Percentiles rank a stretch among this genome's conserved stretches.
Conservation (phyloP, 2,888 invertebrate species). For the Cheilosia grossa region DNA sequence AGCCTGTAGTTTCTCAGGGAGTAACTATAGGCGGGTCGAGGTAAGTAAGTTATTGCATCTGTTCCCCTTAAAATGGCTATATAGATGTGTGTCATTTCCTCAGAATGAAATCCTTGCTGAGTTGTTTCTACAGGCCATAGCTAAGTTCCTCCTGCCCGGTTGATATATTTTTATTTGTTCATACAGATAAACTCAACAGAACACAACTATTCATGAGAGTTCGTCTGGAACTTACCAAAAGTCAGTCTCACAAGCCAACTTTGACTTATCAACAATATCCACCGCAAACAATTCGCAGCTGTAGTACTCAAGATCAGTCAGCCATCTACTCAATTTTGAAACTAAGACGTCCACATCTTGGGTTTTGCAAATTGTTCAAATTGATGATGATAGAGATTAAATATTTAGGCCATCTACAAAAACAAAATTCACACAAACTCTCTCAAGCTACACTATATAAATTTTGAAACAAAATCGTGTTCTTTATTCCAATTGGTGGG, state of each 20-base stretch:
- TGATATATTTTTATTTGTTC: neutral
- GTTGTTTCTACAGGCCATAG: too few relatives aligned
- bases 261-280: neutral
- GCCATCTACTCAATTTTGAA: too few relatives aligned
- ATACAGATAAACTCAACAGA: neutral
- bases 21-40: too few relatives aligned
- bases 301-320: too few relatives aligned
- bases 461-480: slow-evolving; percentile 65
- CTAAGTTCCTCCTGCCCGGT: too few relatives aligned
- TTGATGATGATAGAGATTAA: neutral
- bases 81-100: too few relatives aligned
- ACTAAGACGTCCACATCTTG: too few relatives aligned
- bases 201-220: neutral
- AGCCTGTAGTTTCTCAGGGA: too few relatives aligned
- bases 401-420: slow-evolving; percentile 1
- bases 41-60: too few relatives aligned
- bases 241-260: neutral
- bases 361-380: neutral
- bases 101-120: too few relatives aligned
- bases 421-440: slow-evolving; percentile 18
- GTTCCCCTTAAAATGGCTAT: too few relatives aligned
- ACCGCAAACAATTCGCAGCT: neutral
- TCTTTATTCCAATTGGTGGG: slow-evolving; percentile 37
- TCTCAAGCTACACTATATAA: slow-evolving; percentile 50
- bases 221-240: neutral